These are phyloP conservation scores for Trichogramma pretiosum DNA, from an alignment of 1,140 invertebrate species.

Conservation along the genomic window DNA sequence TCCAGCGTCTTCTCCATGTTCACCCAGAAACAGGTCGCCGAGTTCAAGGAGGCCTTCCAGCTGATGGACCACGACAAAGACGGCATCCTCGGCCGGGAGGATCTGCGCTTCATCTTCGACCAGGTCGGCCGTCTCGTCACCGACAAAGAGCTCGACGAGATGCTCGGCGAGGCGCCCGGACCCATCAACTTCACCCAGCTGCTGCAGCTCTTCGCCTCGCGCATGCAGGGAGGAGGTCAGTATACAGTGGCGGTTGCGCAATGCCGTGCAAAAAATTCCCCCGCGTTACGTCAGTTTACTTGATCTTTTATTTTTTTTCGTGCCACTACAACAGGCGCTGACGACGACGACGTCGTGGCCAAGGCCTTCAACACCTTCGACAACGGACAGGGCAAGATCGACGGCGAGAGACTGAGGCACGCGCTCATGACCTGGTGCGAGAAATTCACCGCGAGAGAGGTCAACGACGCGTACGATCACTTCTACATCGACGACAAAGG, in stretches of 20 bases:
- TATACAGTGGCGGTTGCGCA: too few relatives aligned
- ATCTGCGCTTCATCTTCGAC: constrained; percentile 92
- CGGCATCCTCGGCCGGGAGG: constrained; percentile 91
- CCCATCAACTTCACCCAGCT: constrained; percentile 94
- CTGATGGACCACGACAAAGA: constrained; percentile 99
- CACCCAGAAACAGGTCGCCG: constrained; percentile 86
- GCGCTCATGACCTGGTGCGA: constrained; percentile 93
- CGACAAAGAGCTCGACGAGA: constrained; percentile 85
- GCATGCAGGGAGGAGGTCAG: constrained; percentile 58
- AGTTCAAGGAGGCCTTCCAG: constrained; percentile 96
- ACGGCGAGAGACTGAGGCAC: constrained; percentile 82
- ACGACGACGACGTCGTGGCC: constrained; percentile 91
- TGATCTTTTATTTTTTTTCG: not conserved
- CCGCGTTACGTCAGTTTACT: not conserved
- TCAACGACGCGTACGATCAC: constrained; percentile 90
- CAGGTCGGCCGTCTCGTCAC: constrained; percentile 81
- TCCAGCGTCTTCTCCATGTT: constrained; percentile 95
- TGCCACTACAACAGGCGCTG: too few relatives aligned
- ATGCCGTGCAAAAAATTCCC: not conserved
- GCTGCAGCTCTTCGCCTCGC: constrained; percentile 81
- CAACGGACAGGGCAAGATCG: constrained; percentile 71
- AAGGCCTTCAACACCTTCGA: constrained; percentile 95
- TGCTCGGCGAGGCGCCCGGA: constrained; percentile 81
- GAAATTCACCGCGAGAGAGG: constrained; percentile 87
- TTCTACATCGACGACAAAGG: constrained; percentile 90